Percentiles rank a stretch among this genome's conserved stretches.
These are phyloP conservation scores for Incurvaria masculella DNA, from an alignment of 2,888 invertebrate genomes.

Conservation along the genomic window DNA sequence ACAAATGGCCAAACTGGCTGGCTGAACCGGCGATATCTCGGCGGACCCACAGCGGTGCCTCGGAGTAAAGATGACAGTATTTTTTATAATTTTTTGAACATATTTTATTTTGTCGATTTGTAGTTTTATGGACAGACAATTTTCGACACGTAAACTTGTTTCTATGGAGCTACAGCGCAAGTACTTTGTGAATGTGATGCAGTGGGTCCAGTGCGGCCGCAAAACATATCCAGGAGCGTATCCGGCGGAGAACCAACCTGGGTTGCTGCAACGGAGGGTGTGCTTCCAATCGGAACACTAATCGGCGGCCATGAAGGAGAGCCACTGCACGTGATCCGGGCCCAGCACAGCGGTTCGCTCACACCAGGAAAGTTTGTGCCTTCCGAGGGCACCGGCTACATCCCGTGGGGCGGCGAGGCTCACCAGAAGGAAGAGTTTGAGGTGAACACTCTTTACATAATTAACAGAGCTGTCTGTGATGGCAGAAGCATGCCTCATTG, in stretches of 20 bases:
- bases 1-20: too few relatives aligned
- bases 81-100: too few relatives aligned
- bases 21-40: too few relatives aligned
- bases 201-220: neutral
- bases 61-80: too few relatives aligned
- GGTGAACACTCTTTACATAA: too few relatives aligned
- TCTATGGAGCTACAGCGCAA: too few relatives aligned
- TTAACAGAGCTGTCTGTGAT: too few relatives aligned
- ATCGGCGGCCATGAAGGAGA: conserved; percentile 11
- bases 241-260: neutral
- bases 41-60: too few relatives aligned
- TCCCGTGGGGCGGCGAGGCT: conserved; percentile 11
- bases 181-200: neutral
- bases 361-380: conserved; percentile 16
- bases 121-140: too few relatives aligned
- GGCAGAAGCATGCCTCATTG: too few relatives aligned
- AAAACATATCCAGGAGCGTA: neutral
- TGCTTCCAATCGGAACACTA: conserved; percentile 4
- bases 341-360: conserved; percentile 8
- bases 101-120: too few relatives aligned
- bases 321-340: conserved; percentile 11
- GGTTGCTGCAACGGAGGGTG: neutral
- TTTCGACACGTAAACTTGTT: too few relatives aligned
- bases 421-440: neutral
- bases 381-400: conserved; percentile 6